These are phyloP conservation scores for Laterallus jamaicensis DNA, from an alignment of 2,113 vertebrate genomes.

Conservation along the genomic window DNA sequence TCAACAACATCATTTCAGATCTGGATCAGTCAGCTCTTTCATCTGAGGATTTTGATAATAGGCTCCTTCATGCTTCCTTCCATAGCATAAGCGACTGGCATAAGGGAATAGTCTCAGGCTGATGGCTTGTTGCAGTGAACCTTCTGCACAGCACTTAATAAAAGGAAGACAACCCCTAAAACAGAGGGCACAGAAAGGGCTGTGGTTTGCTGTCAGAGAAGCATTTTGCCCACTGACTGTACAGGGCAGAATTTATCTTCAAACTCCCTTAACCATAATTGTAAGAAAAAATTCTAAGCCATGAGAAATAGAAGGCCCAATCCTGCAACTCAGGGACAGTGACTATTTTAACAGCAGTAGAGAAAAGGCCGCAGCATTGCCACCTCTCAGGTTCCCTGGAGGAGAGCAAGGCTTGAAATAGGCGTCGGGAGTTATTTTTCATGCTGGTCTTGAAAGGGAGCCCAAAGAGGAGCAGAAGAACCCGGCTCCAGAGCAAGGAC, in stretches of 20 bases:
- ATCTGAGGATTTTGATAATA: background rate
- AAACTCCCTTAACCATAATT: background rate
- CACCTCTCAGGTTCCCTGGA: background rate
- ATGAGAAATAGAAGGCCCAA: too few species aligned
- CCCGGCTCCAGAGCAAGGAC: rapidly evolving
- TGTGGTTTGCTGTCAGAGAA: background rate
- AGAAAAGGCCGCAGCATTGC: background rate
- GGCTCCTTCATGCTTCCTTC: background rate
- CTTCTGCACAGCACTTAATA: background rate
- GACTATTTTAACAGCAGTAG: background rate
- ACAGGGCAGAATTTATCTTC: background rate
- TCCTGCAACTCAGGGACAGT: background rate
- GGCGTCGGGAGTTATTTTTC: rapidly evolving
- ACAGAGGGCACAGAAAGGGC: background rate
- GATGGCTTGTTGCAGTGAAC: background rate
- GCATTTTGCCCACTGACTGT: background rate
- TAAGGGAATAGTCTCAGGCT: background rate
- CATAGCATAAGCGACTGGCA: background rate
- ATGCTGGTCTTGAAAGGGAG: background rate
- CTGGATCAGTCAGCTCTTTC: background rate
- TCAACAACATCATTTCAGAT: background rate
- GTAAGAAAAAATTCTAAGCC: background rate
- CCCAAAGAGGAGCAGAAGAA: background rate
- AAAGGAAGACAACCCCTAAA: background rate
- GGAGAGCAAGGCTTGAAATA: rapidly evolving